A percentile compares a stretch with the other conserved stretches of the same genome.
Evolutionary conservation across 2,888 invertebrate species (phyloP).

Genomic region (Mesorhabditis spiculigera): DNA sequence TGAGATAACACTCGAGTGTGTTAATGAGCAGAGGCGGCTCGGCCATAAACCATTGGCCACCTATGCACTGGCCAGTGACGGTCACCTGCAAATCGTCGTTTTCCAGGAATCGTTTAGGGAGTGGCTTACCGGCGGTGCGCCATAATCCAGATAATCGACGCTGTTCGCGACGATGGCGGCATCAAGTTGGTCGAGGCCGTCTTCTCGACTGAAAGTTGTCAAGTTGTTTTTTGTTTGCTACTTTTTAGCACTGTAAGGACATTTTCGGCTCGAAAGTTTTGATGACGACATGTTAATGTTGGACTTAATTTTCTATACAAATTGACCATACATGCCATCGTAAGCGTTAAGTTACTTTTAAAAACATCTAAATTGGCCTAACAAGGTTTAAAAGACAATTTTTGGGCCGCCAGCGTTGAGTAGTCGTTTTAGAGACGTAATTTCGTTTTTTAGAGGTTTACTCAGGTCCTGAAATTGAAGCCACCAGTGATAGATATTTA

Average conservation of each 20-base stretch:
- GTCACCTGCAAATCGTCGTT: neutral
- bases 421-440: no score
- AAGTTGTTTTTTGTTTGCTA: neutral
- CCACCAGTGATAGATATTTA: neutral
- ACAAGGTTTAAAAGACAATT: no score
- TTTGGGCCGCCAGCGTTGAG: no score
- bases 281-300: no score
- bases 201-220: conserved; percentile 6
- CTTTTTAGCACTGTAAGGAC: no score
- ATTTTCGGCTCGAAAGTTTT: no score
- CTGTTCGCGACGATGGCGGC: neutral
- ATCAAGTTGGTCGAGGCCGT: conserved; percentile 6
- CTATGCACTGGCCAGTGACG: neutral
- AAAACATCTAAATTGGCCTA: no score
- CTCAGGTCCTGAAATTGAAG: no score
- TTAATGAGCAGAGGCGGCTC: neutral
- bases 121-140: neutral
- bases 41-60: conserved; percentile 1
- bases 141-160: neutral
- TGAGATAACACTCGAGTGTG: neutral
- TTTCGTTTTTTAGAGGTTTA: no score
- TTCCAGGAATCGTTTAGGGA: neutral
- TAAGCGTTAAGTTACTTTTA: no score
- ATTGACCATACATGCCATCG: no score
- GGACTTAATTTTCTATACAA: no score